Percentiles rank a stretch among this genome's conserved stretches.
phyloP scores from a whole-genome alignment of 1,140 invertebrate genomes.

The Bombyx mori region ASM3026992v2 NC_085122.1:5298501-5299000 shows the following conservation, averaged over 20 bases:
- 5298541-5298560: too few species aligned
- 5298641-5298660: constrained; percentile 15
- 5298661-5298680: constrained; percentile 10
- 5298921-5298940: background rate
- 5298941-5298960: background rate
- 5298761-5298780: constrained; percentile 2
- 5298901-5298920: constrained; percentile 3
- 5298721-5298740: constrained; percentile 16
- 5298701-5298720: constrained; percentile 18
- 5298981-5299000: background rate
- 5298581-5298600: too few species aligned
- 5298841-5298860: background rate
- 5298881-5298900: constrained; percentile 1
- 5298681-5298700: constrained; percentile 16
- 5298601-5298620: too few species aligned
- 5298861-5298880: background rate
- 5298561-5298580: too few species aligned
- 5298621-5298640: background rate
- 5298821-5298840: constrained; percentile 1
- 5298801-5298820: constrained; percentile 6
- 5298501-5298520: too few species aligned
- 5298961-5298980: background rate
- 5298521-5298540: too few species aligned
- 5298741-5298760: constrained; percentile 13
- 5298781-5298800: constrained; percentile 2